Conservation (phyloP, 2,888 invertebrate species). For the Lasius platythorax region DNA sequence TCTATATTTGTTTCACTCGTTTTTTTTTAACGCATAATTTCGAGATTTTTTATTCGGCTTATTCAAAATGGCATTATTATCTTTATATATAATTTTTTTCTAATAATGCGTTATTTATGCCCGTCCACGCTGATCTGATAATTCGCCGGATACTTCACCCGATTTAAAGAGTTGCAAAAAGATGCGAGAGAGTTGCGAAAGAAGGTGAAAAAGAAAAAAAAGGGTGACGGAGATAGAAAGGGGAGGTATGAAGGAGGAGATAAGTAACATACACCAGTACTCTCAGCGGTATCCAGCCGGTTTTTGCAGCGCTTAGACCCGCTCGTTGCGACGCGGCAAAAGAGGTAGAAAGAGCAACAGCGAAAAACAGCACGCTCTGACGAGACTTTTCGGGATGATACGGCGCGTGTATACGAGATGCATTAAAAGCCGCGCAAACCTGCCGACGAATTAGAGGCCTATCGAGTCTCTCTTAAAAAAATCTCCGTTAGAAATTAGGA, state of each 20-base stretch:
- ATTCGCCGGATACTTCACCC: constrained; percentile 30
- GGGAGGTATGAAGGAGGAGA: constrained; percentile 32
- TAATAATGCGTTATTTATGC: constrained; percentile 7
- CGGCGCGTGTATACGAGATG: constrained; percentile 18
- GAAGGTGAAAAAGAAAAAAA: constrained; percentile 14
- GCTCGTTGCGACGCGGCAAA: constrained; percentile 42
- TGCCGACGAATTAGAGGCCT: background rate
- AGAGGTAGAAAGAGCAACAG: constrained; percentile 48
- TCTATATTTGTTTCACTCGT: background rate
- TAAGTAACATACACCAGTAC: constrained; percentile 55
- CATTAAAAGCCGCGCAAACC: constrained; percentile 39
- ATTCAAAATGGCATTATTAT: background rate
- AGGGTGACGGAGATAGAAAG: constrained; percentile 3
- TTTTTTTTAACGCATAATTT: background rate
- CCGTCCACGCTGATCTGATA: constrained; percentile 41
- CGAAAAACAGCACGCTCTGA: constrained; percentile 34
- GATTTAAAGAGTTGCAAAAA: constrained; percentile 28
- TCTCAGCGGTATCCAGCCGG: constrained; percentile 50
- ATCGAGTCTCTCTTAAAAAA: background rate
- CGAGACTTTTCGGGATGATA: constrained; percentile 32
- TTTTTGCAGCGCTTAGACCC: constrained; percentile 49
- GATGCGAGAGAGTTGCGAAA: constrained; percentile 31
- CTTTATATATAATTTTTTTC: background rate
- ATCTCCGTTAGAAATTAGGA: background rate
- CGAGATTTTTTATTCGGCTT: background rate